Percentiles rank a stretch among this genome's conserved stretches.
These are phyloP conservation scores for Callyntrura guangdongensis DNA, from an alignment of 2,888 invertebrate species.

Conservation along the genomic window DNA sequence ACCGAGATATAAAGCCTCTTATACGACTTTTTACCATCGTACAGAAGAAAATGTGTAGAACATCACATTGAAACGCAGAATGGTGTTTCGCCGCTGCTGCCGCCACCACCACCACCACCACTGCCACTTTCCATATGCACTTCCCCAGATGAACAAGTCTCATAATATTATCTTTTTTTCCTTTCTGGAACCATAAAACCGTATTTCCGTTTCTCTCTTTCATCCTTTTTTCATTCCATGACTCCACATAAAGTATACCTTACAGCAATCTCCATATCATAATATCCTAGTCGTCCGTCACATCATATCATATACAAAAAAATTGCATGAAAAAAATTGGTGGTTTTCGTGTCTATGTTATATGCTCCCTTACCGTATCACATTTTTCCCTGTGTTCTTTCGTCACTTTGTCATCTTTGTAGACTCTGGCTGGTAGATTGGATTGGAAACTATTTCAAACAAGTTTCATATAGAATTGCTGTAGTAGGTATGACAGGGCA, in stretches of 20 bases:
- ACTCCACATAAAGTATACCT: conserved; percentile 68
- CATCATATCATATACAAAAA: conserved; percentile 52
- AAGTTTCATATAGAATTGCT: neutral
- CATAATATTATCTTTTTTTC: conserved; percentile 72
- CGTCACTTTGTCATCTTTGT: conserved; percentile 67
- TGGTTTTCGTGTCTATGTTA: conserved; percentile 17
- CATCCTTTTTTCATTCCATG: conserved; percentile 61
- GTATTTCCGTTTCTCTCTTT: conserved; percentile 74
- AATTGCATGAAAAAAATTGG: conserved; percentile 15
- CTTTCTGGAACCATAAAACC: conserved; percentile 66
- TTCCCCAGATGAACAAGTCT: conserved; percentile 69
- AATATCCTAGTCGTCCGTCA: conserved; percentile 55
- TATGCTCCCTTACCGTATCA: neutral
- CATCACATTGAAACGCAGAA: too few relatives aligned
- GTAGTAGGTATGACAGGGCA: too few relatives aligned
- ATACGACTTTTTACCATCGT: neutral
- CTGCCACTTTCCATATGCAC: conserved; percentile 66
- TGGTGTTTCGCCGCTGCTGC: too few relatives aligned
- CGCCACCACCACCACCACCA: conserved; percentile 35
- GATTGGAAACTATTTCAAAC: conserved; percentile 29
- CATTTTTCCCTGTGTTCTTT: conserved; percentile 54
- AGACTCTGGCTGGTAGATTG: conserved; percentile 25
- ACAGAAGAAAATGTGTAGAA: neutral
- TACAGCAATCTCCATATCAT: conserved; percentile 62
- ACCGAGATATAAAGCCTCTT: conserved; percentile 42